Evolutionary conservation across 1,140 invertebrate genomes (phyloP).

Genomic region (Monochamus saltuarius): DNA sequence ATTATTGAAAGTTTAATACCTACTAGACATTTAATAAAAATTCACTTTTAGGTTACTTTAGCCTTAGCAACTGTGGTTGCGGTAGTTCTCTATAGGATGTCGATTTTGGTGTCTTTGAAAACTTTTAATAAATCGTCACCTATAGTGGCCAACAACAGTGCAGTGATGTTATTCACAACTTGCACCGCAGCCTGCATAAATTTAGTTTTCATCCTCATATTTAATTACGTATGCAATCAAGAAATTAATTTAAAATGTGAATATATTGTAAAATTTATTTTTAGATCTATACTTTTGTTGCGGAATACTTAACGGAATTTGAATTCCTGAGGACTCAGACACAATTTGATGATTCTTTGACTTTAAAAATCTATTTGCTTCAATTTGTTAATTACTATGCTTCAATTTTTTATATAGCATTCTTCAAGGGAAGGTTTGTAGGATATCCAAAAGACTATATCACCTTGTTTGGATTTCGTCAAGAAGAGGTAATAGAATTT

Average conservation of each 20-base stretch:
- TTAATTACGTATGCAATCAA: conserved; percentile 76
- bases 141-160: conserved; percentile 66
- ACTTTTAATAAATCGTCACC: conserved; percentile 43
- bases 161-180: conserved; percentile 78
- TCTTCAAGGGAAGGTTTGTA: conserved; percentile 94
- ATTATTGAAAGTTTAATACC: background rate
- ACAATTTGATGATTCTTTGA: conserved; percentile 96
- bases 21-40: background rate
- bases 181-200: conserved; percentile 85
- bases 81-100: conserved; percentile 91
- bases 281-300: conserved; percentile 84
- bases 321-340: conserved; percentile 94
- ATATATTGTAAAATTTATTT: conserved; percentile 33
- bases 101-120: conserved; percentile 72
- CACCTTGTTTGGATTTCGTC: conserved; percentile 71
- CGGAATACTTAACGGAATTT: conserved; percentile 90
- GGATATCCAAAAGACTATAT: conserved; percentile 81
- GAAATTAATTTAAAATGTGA: conserved; percentile 8
- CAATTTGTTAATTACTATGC: conserved; percentile 99
- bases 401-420: conserved; percentile 98
- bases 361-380: conserved; percentile 94
- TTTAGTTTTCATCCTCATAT: conserved; percentile 80
- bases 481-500: conserved; percentile 78
- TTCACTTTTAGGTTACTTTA: conserved; percentile 62
- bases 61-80: conserved; percentile 85